Evolutionary conservation across 2,888 invertebrate species (phyloP).

Genomic region (Eudemis profundana): DNA sequence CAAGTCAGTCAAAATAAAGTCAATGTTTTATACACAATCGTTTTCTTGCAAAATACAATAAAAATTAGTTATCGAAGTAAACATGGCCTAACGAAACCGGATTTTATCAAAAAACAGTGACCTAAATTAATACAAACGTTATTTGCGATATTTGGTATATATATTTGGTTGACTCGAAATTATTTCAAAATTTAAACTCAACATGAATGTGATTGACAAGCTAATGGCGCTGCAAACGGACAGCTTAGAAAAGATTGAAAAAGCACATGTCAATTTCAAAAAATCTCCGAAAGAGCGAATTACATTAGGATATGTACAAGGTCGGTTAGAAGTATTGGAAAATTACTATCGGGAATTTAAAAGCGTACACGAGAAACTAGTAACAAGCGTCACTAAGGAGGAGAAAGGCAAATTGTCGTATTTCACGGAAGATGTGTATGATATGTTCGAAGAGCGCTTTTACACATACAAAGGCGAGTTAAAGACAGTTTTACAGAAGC

Average conservation of each 20-base stretch:
- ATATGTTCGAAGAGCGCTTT: constrained; percentile 1
- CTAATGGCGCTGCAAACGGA: no score
- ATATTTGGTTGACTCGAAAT: no score
- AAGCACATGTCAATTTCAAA: neutral
- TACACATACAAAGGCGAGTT: constrained; percentile 13
- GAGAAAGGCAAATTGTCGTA: neutral
- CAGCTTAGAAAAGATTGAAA: neutral
- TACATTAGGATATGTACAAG: neutral
- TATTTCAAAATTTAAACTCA: no score
- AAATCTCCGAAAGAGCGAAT: constrained; percentile 5
- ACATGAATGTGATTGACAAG: no score
- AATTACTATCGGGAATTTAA: constrained; percentile 11
- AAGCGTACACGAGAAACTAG: constrained; percentile 4
- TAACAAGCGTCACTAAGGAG: constrained; percentile 1
- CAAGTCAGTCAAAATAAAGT: no score
- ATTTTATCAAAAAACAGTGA: no score
- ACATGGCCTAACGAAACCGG: no score
- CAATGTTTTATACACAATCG: no score
- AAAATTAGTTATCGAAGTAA: no score
- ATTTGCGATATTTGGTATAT: no score
- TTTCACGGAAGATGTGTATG: constrained; percentile 4
- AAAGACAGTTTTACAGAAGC: neutral
- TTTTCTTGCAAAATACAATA: no score
- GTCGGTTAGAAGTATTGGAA: constrained; percentile 3
- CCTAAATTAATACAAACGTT: no score